Conservation (phyloP, 2,797 vertebrate species). For the Moxostoma hubbsi region DNA sequence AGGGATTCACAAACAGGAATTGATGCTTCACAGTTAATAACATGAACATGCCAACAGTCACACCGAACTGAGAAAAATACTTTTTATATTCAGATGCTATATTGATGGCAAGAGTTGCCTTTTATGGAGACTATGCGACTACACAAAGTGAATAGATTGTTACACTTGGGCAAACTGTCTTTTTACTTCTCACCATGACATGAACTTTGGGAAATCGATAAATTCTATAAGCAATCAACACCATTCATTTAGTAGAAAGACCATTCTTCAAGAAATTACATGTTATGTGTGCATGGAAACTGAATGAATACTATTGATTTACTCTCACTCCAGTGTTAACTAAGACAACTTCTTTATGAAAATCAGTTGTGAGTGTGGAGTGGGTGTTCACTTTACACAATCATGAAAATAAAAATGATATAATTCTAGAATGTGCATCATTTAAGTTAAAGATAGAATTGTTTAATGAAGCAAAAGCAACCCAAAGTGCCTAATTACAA, state of each 20-base stretch:
- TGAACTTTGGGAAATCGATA: slow-evolving; percentile 1
- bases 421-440: not conserved
- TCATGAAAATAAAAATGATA: not conserved
- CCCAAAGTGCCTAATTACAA: no score
- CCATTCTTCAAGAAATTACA: not conserved
- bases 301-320: not conserved
- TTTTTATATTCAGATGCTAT: not conserved
- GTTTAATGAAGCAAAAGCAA: not conserved
- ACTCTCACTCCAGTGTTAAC: not conserved
- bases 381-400: not conserved
- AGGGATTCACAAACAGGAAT: not conserved
- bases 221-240: not conserved
- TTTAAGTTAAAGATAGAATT: not conserved
- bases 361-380: not conserved
- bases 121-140: slow-evolving; percentile 6
- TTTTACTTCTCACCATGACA: not conserved
- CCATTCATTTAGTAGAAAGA: not conserved
- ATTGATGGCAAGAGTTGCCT: not conserved
- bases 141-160: not conserved
- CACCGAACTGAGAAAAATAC: not conserved
- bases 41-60: not conserved
- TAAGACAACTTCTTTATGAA: not conserved
- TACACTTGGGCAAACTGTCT: slow-evolving; percentile 23
- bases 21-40: not conserved
- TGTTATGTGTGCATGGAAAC: not conserved